Percentiles rank a stretch among this genome's conserved stretches.
Conservation (phyloP, 2,888 invertebrate genomes). For the Allolobophora icterica region DNA sequence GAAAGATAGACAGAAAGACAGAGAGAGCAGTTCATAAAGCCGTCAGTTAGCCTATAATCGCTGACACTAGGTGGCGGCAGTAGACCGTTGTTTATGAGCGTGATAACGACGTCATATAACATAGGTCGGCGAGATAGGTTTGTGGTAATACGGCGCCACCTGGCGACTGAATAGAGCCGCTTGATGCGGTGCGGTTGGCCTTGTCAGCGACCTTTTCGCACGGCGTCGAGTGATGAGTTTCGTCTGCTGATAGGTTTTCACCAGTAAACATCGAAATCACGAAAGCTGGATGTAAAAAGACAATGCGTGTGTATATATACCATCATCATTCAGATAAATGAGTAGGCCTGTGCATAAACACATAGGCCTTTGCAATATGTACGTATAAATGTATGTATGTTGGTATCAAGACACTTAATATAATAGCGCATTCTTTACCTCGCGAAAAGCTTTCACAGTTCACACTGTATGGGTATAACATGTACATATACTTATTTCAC, state of each 20-base stretch:
- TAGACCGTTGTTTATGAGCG: neutral
- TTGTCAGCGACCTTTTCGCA: neutral
- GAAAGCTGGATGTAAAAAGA: neutral
- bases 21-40: neutral
- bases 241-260: neutral
- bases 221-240: neutral
- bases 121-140: neutral
- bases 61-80: slow-evolving; percentile 17
- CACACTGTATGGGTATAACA: too few relatives aligned
- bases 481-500: too few relatives aligned
- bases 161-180: neutral
- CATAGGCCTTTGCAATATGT: too few relatives aligned
- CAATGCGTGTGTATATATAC: too few relatives aligned
- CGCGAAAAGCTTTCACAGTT: too few relatives aligned
- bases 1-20: too few relatives aligned
- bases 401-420: too few relatives aligned
- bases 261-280: neutral
- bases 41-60: neutral
- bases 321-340: too few relatives aligned
- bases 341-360: too few relatives aligned
- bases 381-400: too few relatives aligned
- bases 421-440: too few relatives aligned
- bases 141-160: neutral
- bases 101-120: slow-evolving; percentile 8
- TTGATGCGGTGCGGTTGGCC: neutral